A percentile compares a stretch with the other conserved stretches of the same genome.
Conservation (phyloP, 1,140 invertebrate genomes). For the Dufourea novaeangliae region DNA sequence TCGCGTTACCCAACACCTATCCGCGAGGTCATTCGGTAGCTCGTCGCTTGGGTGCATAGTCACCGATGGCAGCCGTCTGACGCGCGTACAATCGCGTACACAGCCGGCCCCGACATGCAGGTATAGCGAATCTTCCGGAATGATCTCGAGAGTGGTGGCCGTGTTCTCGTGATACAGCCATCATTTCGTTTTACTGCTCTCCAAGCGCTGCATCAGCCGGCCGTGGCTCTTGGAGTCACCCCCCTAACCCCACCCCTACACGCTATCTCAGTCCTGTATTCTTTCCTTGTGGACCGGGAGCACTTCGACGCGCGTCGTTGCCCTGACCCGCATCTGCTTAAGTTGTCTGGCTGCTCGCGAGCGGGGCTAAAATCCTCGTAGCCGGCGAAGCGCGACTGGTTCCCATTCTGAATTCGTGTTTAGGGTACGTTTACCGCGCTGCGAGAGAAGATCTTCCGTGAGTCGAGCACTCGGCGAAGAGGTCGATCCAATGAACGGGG, state of each 20-base stretch:
- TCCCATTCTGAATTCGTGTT: conserved; percentile 14
- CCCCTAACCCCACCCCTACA: conserved; percentile 1
- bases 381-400: conserved; percentile 1
- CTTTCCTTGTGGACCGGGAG: conserved; percentile 26
- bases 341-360: conserved; percentile 36
- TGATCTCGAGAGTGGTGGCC: conserved; percentile 20
- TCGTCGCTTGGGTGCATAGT: conserved; percentile 3
- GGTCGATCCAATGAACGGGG: not conserved
- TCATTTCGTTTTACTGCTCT: conserved; percentile 49
- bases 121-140: not conserved
- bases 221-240: not conserved
- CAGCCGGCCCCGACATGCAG: not conserved
- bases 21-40: not conserved
- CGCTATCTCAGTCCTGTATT: conserved; percentile 25
- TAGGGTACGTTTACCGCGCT: conserved; percentile 14
- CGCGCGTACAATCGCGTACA: conserved; percentile 3
- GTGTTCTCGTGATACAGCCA: conserved; percentile 23
- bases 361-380: conserved; percentile 12
- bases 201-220: conserved; percentile 5
- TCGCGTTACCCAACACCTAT: conserved; percentile 8
- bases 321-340: conserved; percentile 57
- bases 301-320: conserved; percentile 56
- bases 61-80: conserved; percentile 1
- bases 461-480: not conserved
- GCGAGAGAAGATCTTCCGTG: not conserved